These are phyloP conservation scores for Temnothorax unifasciatus DNA, from an alignment of 2,888 invertebrate species.

Conservation along the genomic window DNA sequence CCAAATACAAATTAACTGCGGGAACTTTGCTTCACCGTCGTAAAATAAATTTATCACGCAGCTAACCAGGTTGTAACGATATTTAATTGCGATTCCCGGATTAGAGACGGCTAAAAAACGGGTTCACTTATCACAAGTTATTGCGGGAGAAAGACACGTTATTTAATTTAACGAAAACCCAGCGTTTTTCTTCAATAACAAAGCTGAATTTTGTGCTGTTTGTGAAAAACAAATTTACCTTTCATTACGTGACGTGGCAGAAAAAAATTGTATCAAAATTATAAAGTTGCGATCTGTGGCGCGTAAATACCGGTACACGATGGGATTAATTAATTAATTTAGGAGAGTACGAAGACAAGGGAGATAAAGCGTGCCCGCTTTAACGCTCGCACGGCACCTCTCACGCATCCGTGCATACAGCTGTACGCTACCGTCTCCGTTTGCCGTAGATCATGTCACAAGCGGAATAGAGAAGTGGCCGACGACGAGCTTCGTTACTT, in stretches of 20 bases:
- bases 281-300: background rate
- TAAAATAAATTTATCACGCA: background rate
- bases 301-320: background rate
- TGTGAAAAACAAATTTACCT: background rate
- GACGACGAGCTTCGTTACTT: constrained; percentile 64
- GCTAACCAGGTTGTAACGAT: background rate
- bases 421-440: background rate
- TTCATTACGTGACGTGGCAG: background rate
- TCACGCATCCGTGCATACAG: constrained; percentile 17
- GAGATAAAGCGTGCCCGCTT: background rate
- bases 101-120: background rate
- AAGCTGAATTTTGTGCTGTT: background rate
- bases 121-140: background rate
- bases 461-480: constrained; percentile 51
- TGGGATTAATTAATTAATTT: constrained; percentile 45
- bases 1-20: constrained; percentile 6
- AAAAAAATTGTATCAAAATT: constrained; percentile 11
- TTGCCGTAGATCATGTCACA: constrained; percentile 51
- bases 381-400: constrained; percentile 32
- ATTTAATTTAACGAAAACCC: background rate
- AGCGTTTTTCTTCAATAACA: background rate
- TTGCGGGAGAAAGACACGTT: background rate
- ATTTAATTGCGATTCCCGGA: background rate
- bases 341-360: constrained; percentile 14
- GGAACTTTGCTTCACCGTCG: background rate